A percentile compares a stretch with the other conserved stretches of the same genome.
Conservation (phyloP, 2,113 vertebrate genomes). For the Recurvirostra avosetta region DNA sequence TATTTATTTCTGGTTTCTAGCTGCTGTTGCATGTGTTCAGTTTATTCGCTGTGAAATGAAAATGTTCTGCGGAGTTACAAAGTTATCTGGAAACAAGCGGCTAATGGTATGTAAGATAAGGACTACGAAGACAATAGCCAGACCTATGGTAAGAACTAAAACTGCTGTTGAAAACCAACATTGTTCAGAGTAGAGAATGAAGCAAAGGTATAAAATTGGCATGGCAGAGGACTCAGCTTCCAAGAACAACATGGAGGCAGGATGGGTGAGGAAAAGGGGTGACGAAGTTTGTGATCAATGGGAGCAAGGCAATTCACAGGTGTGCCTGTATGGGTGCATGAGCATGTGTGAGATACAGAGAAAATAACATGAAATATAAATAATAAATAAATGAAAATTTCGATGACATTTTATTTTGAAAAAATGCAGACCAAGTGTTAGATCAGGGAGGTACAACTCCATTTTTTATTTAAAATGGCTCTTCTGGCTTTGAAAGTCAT, state of each 20-base stretch:
- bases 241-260: neutral
- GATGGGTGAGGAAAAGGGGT: neutral
- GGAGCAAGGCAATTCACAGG: neutral
- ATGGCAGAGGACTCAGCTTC: neutral
- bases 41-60: neutral
- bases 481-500: neutral
- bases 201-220: neutral
- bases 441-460: neutral
- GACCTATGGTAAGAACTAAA: neutral
- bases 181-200: neutral
- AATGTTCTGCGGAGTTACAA: neutral
- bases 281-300: neutral
- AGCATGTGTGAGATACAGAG: accelerated
- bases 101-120: neutral
- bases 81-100: neutral
- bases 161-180: neutral
- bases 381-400: neutral
- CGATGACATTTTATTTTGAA: neutral
- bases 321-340: neutral
- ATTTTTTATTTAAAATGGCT: neutral
- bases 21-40: neutral
- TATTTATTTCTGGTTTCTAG: neutral
- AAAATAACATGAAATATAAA: neutral
- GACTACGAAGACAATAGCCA: neutral
- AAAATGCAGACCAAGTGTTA: neutral